phyloP scores from a whole-genome alignment of 2,113 vertebrate genomes.

The Epinephelus cyanopodus region DNA sequence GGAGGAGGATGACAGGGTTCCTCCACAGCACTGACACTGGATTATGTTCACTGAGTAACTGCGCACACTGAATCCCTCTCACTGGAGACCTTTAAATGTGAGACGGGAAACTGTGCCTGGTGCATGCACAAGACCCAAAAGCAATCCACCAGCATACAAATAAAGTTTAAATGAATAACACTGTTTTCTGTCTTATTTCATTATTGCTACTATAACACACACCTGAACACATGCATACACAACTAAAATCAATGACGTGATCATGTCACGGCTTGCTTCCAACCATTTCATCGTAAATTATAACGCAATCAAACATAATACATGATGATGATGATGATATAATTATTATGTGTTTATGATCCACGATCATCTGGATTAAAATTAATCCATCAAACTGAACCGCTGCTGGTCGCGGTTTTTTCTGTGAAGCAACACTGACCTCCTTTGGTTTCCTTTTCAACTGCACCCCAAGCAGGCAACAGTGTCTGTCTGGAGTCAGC shows the following conservation, averaged over 20 bases:
- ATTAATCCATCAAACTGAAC: neutral
- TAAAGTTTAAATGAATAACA: neutral
- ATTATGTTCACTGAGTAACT: constrained; percentile 1
- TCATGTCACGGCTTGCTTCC: neutral
- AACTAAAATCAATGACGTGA: neutral
- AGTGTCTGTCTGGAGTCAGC: neutral
- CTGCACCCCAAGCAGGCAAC: constrained; percentile 1
- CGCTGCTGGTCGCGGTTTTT: neutral
- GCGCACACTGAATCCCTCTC: neutral
- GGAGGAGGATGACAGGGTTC: neutral
- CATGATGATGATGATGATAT: neutral
- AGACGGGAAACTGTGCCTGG: neutral
- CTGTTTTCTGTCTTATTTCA: neutral
- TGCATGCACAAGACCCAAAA: neutral
- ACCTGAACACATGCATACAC: neutral
- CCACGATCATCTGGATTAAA: neutral
- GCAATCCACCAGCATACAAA: neutral
- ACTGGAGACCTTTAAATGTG: neutral
- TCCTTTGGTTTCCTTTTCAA: constrained; percentile 22
- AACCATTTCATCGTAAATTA: neutral
- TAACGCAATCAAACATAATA: neutral
- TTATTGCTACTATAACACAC: neutral
- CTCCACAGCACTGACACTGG: neutral
- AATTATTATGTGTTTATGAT: neutral
- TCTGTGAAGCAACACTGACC: constrained; percentile 53